Evolutionary conservation across 2,113 vertebrate genomes (phyloP), one percentile per base, ranked within the genome.

Genomic region (Cyanistes caeruleus): DNA sequence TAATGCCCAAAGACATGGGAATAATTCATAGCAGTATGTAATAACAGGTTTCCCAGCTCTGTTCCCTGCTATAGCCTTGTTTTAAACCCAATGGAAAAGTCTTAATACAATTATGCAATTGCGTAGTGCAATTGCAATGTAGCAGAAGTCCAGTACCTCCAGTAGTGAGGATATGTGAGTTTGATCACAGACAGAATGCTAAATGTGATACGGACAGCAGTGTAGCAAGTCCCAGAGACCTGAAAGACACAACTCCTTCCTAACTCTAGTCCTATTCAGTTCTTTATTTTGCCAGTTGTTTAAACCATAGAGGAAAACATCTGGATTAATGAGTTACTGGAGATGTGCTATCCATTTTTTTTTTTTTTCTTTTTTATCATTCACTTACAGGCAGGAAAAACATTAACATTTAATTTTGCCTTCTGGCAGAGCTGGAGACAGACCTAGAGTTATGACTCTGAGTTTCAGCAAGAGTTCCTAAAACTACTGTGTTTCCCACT

Each of bases 401-500:
- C 25, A 28, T 37, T 68, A 58, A 20, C 3, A 2, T 49, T n/a
- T 86, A 30, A 80, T 63, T 77, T 62, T 90, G 8, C 20, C 12
- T 46, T 68, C 28, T 73, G 19, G 25, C 15, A 64, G 62, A 70
- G 13, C 9, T 58, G 30, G 35, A 62, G n/a, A 15, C 19, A 68
- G n/a, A 31, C 5, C 13, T 33, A 16, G 30, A n/a, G 10, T 56
- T 39, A 79, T 10, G 25, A 39, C 16, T 55, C 33, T 9, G 33
- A 67, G 24, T 30, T 91, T 75, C 30, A 44, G 16, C 21, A 41
- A 53, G 52, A 25, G 11, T 48, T 58, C 35, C 17, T 56, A 35
- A 79, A 27, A 21, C 16, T 27, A 11, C 13, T 0, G 0, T 13
- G 21, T 16, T 53, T 87, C 25, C 31, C 67, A 22, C 19, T 77